Base-by-base conservation (phyloP, 2,113 vertebrate genomes). In the Embiotoca jacksoni region DNA sequence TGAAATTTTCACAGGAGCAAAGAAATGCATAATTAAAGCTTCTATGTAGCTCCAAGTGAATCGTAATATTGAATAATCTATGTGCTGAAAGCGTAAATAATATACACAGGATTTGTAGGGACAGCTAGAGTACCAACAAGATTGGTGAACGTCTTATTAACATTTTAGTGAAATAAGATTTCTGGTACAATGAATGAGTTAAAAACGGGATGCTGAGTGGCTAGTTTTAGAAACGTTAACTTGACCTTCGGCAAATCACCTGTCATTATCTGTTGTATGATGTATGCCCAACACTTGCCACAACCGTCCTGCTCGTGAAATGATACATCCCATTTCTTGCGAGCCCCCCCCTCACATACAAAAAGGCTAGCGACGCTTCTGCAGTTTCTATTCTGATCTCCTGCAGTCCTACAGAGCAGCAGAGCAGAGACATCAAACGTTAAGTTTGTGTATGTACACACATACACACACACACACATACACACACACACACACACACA, bases 311-410 rank as follows among this genome's bases (percentile, higher is more conserved):
- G 49, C 46, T 47, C 39, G n/a, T 16, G 9, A 54, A 30, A 5
- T 30, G 66, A 2, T 13, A 53, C 57, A 35, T 80, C 50, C 33
- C 61, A 32, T 6, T 35, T 39, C 39, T 67, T 33, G 3, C 7
- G 52, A 47, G 3, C 46, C 11, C 11, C 23, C 23, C 14, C 10
- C 31, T n/a, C 13, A 52, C n/a, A 52, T 6, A 32, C 15, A 36
- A 16, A 69, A 39, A 49, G 10, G 11, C 50, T 44, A 6, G 33
- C 37, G n/a, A 10, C 30, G 41, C 47, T 16, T 69, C 31, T 78
- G 58, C 50, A 36, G 30, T 39, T 55, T 30, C 50, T 14, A 37
- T 37, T n/a, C n/a, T 50, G 53, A 57, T 54, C 36, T 73, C 54
- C 36, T 73, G 68, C 47, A 32, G 65, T 31, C 8, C 15, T n/a